A percentile compares a stretch with the other conserved stretches of the same genome.
Evolutionary conservation across 2,113 vertebrate genomes (phyloP).

Genomic region (Lamprologus callipterus): DNA sequence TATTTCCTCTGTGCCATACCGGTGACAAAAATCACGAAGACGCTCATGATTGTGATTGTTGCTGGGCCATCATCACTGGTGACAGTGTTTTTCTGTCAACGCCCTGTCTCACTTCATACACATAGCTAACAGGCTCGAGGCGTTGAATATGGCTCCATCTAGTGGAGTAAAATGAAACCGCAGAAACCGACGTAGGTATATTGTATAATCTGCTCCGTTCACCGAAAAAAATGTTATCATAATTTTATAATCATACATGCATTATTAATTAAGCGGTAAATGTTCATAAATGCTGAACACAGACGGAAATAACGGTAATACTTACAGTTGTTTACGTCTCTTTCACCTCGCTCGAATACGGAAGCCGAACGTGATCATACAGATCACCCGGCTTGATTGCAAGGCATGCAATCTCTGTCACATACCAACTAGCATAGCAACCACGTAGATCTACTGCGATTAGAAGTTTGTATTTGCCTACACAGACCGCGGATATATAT

Average conservation of each 20-base stretch:
- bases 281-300: background rate
- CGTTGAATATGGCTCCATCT: constrained; percentile 37
- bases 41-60: background rate
- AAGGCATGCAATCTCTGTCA: constrained; percentile 64
- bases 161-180: background rate
- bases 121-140: background rate
- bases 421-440: constrained; percentile 43
- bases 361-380: constrained; percentile 52
- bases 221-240: background rate
- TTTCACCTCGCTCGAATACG: constrained; percentile 14
- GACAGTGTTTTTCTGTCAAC: background rate
- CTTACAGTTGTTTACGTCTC: background rate
- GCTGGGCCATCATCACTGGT: background rate
- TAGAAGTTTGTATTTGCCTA: background rate
- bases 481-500: background rate
- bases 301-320: background rate
- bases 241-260: background rate
- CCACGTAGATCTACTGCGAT: background rate
- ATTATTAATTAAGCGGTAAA: background rate
- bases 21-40: background rate
- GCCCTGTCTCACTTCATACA: background rate
- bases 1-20: background rate
- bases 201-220: background rate
- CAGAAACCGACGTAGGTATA: background rate
- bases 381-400: constrained; percentile 58